Conservation (phyloP, 2,888 invertebrate species). For the Ornithoptera alexandrae region DNA sequence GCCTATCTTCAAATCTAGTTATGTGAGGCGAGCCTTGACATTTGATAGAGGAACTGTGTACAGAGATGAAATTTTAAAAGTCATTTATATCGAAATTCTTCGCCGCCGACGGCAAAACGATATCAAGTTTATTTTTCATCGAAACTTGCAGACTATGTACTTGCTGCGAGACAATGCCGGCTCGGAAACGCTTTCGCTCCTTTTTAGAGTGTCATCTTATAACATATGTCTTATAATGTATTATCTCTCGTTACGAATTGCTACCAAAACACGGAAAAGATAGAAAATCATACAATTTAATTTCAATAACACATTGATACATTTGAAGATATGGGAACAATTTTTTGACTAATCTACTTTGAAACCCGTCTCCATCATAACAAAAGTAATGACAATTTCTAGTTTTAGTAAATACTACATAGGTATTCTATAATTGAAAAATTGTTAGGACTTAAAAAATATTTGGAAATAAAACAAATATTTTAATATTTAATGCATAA, state of each 20-base stretch:
- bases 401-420: too few species aligned
- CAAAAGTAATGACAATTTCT: too few species aligned
- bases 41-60: conserved; percentile 80
- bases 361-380: too few species aligned
- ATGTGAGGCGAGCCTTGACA: conserved; percentile 74
- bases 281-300: too few species aligned
- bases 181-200: conserved; percentile 19
- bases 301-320: too few species aligned
- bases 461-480: too few species aligned
- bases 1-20: conserved; percentile 74
- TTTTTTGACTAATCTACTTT: too few species aligned
- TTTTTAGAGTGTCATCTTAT: conserved; percentile 22
- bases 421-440: too few species aligned
- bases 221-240: not conserved
- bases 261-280: not conserved
- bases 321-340: too few species aligned
- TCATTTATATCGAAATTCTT: conserved; percentile 80
- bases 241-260: not conserved
- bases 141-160: conserved; percentile 56
- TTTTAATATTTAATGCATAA: conserved; percentile 2
- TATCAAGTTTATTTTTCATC: conserved; percentile 79
- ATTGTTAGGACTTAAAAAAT: too few species aligned
- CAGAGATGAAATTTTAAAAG: conserved; percentile 81
- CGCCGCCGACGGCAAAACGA: conserved; percentile 71
- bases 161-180: conserved; percentile 18